These are phyloP conservation scores for Ornithoptera priamus DNA, from an alignment of 2,888 invertebrate genomes.

Conservation along the genomic window DNA sequence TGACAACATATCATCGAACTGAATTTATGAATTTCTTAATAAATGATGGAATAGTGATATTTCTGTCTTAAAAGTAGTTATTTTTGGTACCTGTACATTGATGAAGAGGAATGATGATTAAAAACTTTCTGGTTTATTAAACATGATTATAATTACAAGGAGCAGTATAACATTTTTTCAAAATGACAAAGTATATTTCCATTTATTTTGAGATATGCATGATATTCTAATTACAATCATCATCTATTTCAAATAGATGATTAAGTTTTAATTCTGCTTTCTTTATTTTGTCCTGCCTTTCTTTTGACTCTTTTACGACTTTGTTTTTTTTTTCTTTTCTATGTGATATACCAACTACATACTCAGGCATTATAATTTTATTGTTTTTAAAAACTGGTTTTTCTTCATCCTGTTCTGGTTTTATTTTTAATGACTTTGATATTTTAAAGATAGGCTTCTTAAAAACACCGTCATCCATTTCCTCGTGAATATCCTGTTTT, in stretches of 20 bases:
- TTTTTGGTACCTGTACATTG: no score
- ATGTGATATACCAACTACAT: conserved; percentile 85
- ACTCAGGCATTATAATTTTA: conserved; percentile 90
- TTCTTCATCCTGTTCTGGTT: conserved; percentile 43
- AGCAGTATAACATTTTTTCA: no score
- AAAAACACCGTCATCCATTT: conserved; percentile 55
- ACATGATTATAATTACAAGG: no score
- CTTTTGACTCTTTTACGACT: conserved; percentile 32
- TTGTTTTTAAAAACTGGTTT: conserved; percentile 81
- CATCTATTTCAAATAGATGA: conserved; percentile 71
- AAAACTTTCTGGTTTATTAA: no score
- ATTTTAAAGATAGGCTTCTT: conserved; percentile 67
- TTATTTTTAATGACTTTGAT: conserved; percentile 56
- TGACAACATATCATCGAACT: no score
- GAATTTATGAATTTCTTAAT: no score
- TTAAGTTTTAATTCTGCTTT: conserved; percentile 65
- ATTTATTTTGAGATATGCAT: background rate
- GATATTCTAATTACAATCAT: conserved; percentile 43
- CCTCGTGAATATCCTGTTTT: conserved; percentile 47
- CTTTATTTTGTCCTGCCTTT: conserved; percentile 39
- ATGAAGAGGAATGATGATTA: no score
- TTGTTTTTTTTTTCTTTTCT: conserved; percentile 71
- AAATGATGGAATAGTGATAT: no score
- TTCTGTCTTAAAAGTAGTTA: no score
- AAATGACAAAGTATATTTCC: background rate